phyloP scores from a whole-genome alignment of 2,888 invertebrate genomes.

The Lasioglossum morio region DNA sequence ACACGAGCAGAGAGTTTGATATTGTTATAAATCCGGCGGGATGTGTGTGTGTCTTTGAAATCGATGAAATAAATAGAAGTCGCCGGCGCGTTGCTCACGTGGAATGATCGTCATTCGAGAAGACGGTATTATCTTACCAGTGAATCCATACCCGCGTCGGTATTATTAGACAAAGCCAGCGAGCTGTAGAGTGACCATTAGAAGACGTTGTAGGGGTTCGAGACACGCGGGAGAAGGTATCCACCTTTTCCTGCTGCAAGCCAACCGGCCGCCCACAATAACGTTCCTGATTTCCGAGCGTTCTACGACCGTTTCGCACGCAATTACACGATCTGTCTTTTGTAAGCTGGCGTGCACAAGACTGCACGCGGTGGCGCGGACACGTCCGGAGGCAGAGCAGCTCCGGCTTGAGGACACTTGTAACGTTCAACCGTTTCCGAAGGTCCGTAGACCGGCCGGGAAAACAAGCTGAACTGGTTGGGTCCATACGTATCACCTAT shows the following conservation, averaged over 20 bases:
- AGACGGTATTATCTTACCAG: constrained; percentile 56
- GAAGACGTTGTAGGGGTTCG: constrained; percentile 37
- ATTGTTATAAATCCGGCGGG: neutral
- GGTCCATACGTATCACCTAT: constrained; percentile 18
- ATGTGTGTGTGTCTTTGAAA: neutral
- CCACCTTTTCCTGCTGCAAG: constrained; percentile 66
- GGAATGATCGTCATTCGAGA: constrained; percentile 53
- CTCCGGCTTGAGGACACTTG: constrained; percentile 43
- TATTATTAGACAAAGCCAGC: constrained; percentile 58
- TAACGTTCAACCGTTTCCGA: constrained; percentile 55
- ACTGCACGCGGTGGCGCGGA: neutral
- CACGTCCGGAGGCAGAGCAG: neutral
- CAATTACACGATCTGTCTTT: constrained; percentile 54
- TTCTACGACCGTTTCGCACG: constrained; percentile 58
- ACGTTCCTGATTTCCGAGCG: constrained; percentile 44
- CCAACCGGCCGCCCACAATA: constrained; percentile 23
- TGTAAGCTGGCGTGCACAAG: neutral
- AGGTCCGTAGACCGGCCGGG: constrained; percentile 39
- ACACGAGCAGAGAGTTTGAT: neutral
- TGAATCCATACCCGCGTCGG: constrained; percentile 55
- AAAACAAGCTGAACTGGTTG: constrained; percentile 55
- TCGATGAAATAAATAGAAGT: neutral
- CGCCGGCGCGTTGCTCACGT: constrained; percentile 16
- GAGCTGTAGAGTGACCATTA: constrained; percentile 53
- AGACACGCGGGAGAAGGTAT: constrained; percentile 44